Conservation (phyloP, 1,140 invertebrate genomes). For the Ladona fulva region DNA sequence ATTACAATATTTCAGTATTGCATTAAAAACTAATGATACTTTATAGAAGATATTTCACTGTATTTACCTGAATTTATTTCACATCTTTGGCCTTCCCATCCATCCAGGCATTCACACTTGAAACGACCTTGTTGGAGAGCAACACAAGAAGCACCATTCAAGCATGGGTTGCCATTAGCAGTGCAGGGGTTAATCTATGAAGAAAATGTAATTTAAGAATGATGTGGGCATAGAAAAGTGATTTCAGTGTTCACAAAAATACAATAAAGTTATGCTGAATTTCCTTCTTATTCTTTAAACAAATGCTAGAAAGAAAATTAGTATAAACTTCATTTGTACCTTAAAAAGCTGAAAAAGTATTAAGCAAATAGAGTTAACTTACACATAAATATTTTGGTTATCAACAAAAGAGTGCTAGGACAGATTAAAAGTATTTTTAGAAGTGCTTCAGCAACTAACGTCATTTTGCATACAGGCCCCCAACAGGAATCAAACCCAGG, state of each 20-base stretch:
- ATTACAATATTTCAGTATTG: background rate
- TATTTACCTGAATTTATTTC: conserved; percentile 69
- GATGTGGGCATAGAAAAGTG: background rate
- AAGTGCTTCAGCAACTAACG: no score
- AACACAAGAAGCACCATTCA: conserved; percentile 79
- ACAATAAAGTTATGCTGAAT: background rate
- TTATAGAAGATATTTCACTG: background rate
- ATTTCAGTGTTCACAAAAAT: background rate
- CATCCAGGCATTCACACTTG: conserved; percentile 85
- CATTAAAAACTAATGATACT: conserved; percentile 15
- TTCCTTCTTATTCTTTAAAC: no score
- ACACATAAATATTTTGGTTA: no score
- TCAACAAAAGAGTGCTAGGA: no score
- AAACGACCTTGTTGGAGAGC: conserved; percentile 84
- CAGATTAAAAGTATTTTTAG: no score
- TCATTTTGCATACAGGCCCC: no score
- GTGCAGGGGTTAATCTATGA: conserved; percentile 79
- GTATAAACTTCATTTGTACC: no score
- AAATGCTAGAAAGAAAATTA: no score
- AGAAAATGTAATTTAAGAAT: conserved; percentile 21
- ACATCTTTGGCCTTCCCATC: conserved; percentile 92
- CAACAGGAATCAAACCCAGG: no score
- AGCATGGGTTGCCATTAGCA: conserved; percentile 78
- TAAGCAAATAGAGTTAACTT: no score
- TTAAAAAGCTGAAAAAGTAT: no score